Evolutionary conservation across 2,113 vertebrate genomes (phyloP).

Genomic region (Chionomys nivalis): DNA sequence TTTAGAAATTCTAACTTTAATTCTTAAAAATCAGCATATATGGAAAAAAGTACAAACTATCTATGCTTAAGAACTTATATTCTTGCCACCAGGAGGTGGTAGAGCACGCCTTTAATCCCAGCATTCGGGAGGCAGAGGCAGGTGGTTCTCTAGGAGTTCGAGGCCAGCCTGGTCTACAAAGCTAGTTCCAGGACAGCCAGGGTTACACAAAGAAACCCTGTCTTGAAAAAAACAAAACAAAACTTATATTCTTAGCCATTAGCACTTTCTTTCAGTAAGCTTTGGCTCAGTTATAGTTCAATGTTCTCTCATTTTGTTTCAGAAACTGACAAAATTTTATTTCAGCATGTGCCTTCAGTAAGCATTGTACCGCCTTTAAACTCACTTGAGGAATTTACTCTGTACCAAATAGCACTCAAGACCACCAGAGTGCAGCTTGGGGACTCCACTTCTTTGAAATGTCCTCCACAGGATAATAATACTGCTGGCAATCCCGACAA

Average conservation of each 20-base stretch:
- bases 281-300: background rate
- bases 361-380: background rate
- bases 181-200: too few species aligned
- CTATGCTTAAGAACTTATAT: background rate
- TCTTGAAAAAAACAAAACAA: too few species aligned
- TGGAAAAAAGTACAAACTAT: background rate
- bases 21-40: background rate
- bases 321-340: background rate
- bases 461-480: background rate
- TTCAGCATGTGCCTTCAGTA: background rate
- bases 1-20: background rate
- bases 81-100: too few species aligned
- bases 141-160: too few species aligned
- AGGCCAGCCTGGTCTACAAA: too few species aligned
- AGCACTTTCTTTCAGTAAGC: background rate
- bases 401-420: background rate
- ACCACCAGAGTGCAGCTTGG: background rate
- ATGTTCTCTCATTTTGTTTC: background rate
- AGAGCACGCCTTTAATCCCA: too few species aligned
- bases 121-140: too few species aligned
- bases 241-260: background rate
- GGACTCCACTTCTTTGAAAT: background rate
- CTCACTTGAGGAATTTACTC: background rate
- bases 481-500: background rate
- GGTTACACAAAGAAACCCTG: too few species aligned